Base-by-base conservation (phyloP, 2,888 invertebrate species). In the Dermolepida albohirtum region DNA sequence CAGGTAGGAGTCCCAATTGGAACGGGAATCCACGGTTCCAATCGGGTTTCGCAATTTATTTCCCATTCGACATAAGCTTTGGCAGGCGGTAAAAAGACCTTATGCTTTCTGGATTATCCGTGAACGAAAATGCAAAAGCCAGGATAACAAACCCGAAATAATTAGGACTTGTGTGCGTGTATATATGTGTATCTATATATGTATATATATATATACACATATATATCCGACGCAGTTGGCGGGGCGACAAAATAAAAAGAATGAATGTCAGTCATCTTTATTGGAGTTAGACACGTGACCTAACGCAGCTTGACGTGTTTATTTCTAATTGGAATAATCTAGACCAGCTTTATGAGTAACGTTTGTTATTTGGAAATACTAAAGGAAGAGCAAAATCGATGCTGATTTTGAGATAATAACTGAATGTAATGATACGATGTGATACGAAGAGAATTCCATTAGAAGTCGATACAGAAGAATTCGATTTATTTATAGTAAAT, bases 101-200 rank as follows among this genome's bases (percentile, higher is more conserved):
- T 62, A 67, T 52, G 59, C 62, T 59, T 50, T 16, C 10, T 54
- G 59, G 41, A 59, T 59, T 40, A 57, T 68, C 71, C 69, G 51
- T 64, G 66, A 71, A 71, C 34, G 34, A 67, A 72, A 70, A 74
- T 74, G 73, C 73, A 74, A 72, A 75, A 75, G 73, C 74, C 72
- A 63, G 72, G 72, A 74, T 73, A 74, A 74, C 73, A 74, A 75
- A 75, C 74, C 51, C 73, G 69, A 74, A 73, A 75, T 75, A 75
- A 75, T 75, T 75, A 75, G 74, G 74, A 27, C 50, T 51, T 34
- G 22, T 27, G 12, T 40, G 8, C 49, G 66, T 47, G 29, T 29
- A 6, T 10, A 6, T 34, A 10, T 34, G 34, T 34, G 34, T 34
- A 7, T n/a, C n/a, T n/a, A n/a, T n/a, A n/a, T n/a, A n/a, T n/a